A percentile compares a stretch with the other conserved stretches of the same genome.
These are phyloP conservation scores for Galagoides demidoff DNA, from an alignment of 2,797 vertebrate species.

Conservation along the genomic window DNA sequence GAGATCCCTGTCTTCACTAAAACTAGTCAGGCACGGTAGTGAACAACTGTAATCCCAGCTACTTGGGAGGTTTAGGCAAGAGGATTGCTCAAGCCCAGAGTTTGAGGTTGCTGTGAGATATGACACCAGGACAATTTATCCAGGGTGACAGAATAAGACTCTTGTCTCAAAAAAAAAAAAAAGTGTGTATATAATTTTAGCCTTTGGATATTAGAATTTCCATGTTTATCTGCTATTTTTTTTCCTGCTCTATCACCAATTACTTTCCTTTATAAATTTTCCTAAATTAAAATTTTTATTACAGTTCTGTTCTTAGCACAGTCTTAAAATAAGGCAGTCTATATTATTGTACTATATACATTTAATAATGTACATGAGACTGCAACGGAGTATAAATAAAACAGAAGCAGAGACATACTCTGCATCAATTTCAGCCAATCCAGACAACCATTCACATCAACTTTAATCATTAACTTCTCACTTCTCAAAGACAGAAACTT, in stretches of 20 bases:
- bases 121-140: too few relatives aligned
- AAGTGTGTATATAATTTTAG: background rate
- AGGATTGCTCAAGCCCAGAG: too few relatives aligned
- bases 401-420: background rate
- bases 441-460: background rate
- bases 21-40: too few relatives aligned
- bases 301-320: background rate
- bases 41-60: too few relatives aligned
- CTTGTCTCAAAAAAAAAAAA: too few relatives aligned
- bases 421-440: constrained; percentile 15
- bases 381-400: background rate
- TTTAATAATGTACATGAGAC: constrained; percentile 5
- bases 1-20: too few relatives aligned
- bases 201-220: background rate
- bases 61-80: too few relatives aligned
- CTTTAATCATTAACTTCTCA: background rate
- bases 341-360: background rate
- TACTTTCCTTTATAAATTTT: background rate
- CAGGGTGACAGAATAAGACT: too few relatives aligned
- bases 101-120: too few relatives aligned
- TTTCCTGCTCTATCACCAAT: background rate
- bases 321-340: background rate
- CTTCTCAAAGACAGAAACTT: background rate
- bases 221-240: background rate
- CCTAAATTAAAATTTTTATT: constrained; percentile 26